Base-by-base conservation (phyloP, 2,113 vertebrate species). In the Triplophysa siluroides region DNA sequence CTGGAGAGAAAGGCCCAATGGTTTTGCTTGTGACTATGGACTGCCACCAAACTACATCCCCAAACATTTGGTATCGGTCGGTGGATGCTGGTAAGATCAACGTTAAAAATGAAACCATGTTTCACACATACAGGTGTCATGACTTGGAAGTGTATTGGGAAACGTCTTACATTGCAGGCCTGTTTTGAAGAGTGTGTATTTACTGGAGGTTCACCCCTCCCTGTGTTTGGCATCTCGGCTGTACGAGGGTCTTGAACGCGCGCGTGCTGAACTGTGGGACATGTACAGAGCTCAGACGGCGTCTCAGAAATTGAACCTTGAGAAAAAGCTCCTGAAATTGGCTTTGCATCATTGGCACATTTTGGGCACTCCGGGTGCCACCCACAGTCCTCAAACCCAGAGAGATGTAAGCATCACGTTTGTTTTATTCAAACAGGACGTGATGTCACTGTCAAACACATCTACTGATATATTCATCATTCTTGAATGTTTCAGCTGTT, bases 181-280 rank as follows among this genome's bases (percentile, higher is more conserved):
- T 41, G 76, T 88, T 76, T 85, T 90, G 81, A 93, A 89, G 86
- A 92, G 83, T 4, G 21, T 87, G 14, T 92, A 89, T 84, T 89
- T 94, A 45, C 82, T 94, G 76, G 93, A 95, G 79, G 87, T 95
- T 61, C 91, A 95, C 26, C 89, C 91, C 24, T 94, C 91, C 4
- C 89, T 95, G 64, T 89, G 85, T 69, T 86, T 92, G 76, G 83
- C 86, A 0, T 82, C 86, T 0, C 84, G 81, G 10, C 83, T 94
- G 58, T 89, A 90, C 78, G 78, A 88, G 56, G 73, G 78, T 50
- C 87, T 94, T 0, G 68, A 88, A 26, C 83, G 70, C 38, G 76
- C 92, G 73, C 87, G 90, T 33, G 71, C 72, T 14, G 93, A 94
- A 79, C 91, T 92, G 61, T 83, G 81, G 72, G 86, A 78, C 50